These are phyloP conservation scores for Bolinopsis microptera DNA, from an alignment of 37 sponge, comb jelly and placozoan species.

Conservation along the genomic window DNA sequence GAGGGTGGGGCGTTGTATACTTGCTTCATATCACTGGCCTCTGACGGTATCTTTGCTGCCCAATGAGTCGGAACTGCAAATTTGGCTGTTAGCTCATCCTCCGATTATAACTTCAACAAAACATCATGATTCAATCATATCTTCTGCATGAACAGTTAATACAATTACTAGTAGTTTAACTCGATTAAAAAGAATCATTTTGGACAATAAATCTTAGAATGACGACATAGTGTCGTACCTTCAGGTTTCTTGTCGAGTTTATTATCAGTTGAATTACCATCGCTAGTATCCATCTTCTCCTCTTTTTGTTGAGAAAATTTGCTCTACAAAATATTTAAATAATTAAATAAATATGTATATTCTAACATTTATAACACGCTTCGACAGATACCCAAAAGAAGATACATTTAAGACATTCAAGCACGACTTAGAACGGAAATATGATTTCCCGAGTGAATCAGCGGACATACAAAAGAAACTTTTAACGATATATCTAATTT, in stretches of 20 bases:
- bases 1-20: conserved; percentile 56
- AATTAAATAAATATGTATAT: no score
- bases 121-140: background rate
- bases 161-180: background rate
- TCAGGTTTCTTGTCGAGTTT: conserved; percentile 4
- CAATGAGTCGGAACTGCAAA: conserved; percentile 13
- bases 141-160: background rate
- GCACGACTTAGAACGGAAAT: no score
- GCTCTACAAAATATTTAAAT: background rate
- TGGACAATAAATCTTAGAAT: background rate
- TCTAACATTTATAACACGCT: no score
- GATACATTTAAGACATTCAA: no score
- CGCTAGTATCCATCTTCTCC: conserved; percentile 26
- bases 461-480: no score
- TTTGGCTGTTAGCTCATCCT: background rate
- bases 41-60: background rate
- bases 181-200: background rate
- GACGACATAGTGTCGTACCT: background rate
- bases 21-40: background rate
- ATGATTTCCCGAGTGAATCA: no score
- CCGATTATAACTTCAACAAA: background rate
- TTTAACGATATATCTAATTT: no score
- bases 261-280: background rate
- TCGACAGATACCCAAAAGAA: no score
- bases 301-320: background rate